Evolutionary conservation across 2,888 invertebrate species (phyloP).

Genomic region (Teleogryllus oceanicus): DNA sequence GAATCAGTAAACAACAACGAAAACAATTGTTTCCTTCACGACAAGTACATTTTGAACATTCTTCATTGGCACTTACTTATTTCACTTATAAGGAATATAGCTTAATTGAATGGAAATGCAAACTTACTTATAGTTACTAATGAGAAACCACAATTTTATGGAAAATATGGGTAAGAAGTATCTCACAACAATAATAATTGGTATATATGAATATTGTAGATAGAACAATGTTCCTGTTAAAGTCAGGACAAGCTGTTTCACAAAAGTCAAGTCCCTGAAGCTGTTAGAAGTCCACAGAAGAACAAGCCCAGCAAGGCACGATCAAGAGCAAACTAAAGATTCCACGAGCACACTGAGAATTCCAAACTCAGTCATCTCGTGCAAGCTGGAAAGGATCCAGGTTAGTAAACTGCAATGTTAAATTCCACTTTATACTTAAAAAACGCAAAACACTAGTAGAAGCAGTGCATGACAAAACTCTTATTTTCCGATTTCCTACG

Average conservation of each 20-base stretch:
- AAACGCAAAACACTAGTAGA: too few relatives aligned
- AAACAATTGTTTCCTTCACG: too few relatives aligned
- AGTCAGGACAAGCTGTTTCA: neutral
- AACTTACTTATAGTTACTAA: neutral
- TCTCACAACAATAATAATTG: neutral
- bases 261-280: neutral
- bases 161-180: neutral
- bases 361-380: too few relatives aligned
- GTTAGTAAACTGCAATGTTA: too few relatives aligned
- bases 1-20: too few relatives aligned
- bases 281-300: neutral
- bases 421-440: too few relatives aligned
- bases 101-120: too few relatives aligned
- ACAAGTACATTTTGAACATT: neutral
- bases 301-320: too few relatives aligned
- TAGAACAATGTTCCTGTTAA: neutral
- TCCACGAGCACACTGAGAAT: too few relatives aligned
- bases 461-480: neutral
- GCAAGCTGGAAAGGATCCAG: too few relatives aligned
- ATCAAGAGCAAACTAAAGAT: too few relatives aligned
- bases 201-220: neutral
- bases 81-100: too few relatives aligned
- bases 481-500: neutral
- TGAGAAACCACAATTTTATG: constrained; percentile 12
- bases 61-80: neutral